phyloP scores from a whole-genome alignment of 2,888 invertebrate genomes.

The Agrochola lychnidis region DNA sequence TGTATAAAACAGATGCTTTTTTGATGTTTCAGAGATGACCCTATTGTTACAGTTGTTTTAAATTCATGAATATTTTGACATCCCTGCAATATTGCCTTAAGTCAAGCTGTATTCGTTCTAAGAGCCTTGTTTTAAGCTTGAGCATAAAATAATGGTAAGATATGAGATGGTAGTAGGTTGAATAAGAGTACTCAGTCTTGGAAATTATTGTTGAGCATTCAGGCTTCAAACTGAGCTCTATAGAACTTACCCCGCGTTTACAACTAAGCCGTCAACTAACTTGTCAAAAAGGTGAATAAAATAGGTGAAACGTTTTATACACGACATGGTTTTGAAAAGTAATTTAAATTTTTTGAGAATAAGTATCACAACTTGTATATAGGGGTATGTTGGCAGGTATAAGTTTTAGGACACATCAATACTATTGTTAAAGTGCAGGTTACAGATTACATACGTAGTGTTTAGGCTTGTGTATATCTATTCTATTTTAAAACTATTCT shows the following conservation, averaged over 20 bases:
- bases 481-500: conserved; percentile 32
- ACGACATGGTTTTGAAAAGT: not conserved
- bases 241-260: conserved; percentile 5
- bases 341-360: too few species aligned
- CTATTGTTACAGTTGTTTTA: not conserved
- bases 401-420: conserved; percentile 3
- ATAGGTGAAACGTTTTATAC: not conserved
- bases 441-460: conserved; percentile 6
- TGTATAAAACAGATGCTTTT: not conserved
- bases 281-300: not conserved
- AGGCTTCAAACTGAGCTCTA: conserved; percentile 17
- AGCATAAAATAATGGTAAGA: not conserved
- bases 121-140: conserved; percentile 24
- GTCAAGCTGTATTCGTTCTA: not conserved
- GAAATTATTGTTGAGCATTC: conserved; percentile 23
- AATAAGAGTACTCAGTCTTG: conserved; percentile 29
- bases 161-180: conserved; percentile 14
- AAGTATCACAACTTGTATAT: not conserved
- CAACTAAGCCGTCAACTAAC: not conserved
- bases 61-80: not conserved
- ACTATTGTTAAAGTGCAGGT: conserved; percentile 37
- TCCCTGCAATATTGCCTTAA: not conserved
- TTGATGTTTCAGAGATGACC: not conserved
- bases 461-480: conserved; percentile 42
- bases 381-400: too few species aligned